phyloP scores from a whole-genome alignment of 2,797 vertebrate genomes.

The Eutrigla gurnardus region DNA sequence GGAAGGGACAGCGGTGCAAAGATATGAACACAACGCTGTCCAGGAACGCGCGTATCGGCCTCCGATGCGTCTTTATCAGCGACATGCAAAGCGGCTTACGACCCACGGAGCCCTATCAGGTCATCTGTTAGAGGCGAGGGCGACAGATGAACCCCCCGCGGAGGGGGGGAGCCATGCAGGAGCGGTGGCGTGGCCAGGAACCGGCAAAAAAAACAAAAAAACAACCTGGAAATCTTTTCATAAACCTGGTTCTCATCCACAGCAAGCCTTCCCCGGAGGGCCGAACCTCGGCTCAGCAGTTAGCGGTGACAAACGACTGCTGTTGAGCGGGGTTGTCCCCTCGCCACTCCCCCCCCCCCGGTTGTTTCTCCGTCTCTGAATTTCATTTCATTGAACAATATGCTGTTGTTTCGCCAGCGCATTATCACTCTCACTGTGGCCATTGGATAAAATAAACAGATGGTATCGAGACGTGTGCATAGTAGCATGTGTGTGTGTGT shows the following conservation, averaged over 20 bases:
- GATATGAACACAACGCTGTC: slow-evolving; percentile 49
- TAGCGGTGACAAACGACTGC: slow-evolving; percentile 77
- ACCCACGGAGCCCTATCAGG: slow-evolving; percentile 44
- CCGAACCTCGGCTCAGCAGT: slow-evolving; percentile 57
- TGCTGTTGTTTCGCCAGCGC: slow-evolving; percentile 61
- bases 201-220: neutral
- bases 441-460: slow-evolving; percentile 73
- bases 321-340: slow-evolving; percentile 61
- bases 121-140: slow-evolving; percentile 63
- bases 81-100: slow-evolving; percentile 17
- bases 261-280: slow-evolving; percentile 63
- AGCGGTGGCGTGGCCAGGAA: slow-evolving; percentile 53
- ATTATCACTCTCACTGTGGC: slow-evolving; percentile 55
- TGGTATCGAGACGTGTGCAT: slow-evolving; percentile 44
- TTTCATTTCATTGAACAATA: slow-evolving; percentile 77
- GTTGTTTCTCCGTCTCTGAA: slow-evolving; percentile 55
- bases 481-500: slow-evolving; percentile 17
- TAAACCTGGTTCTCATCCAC: slow-evolving; percentile 69
- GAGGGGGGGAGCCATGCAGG: slow-evolving; percentile 28
- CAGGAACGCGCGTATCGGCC: slow-evolving; percentile 16
- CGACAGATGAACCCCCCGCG: slow-evolving; percentile 37
- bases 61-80: slow-evolving; percentile 58
- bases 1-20: slow-evolving; percentile 45
- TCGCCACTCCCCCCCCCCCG: slow-evolving; percentile 43
- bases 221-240: slow-evolving; percentile 60